These are phyloP conservation scores for Cynoglossus semilaevis DNA, from an alignment of 2,113 vertebrate genomes.

Conservation along the genomic window DNA sequence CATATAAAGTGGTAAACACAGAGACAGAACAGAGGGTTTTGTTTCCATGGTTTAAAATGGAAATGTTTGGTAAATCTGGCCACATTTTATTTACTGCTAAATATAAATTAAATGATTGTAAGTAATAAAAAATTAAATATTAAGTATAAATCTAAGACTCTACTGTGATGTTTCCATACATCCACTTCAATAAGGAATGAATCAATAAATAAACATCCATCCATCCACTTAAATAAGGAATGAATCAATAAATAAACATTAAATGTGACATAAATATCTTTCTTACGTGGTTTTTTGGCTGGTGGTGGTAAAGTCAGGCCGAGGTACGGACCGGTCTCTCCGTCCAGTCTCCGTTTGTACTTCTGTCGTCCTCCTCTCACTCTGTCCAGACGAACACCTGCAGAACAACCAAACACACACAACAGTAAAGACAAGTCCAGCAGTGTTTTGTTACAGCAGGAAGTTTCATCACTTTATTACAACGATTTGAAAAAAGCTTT, in stretches of 20 bases:
- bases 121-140: no score
- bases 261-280: neutral
- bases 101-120: no score
- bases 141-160: no score
- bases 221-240: neutral
- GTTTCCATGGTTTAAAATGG: no score
- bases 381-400: conserved; percentile 95
- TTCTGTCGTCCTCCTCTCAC: conserved; percentile 97
- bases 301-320: conserved; percentile 88
- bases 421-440: neutral
- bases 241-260: neutral
- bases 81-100: no score
- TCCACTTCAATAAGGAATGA: neutral
- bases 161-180: no score
- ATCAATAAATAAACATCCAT: neutral
- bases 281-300: conserved; percentile 92
- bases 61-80: no score
- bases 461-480: no score
- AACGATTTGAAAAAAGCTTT: no score
- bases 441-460: no score
- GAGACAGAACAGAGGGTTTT: no score
- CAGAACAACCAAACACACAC: neutral
- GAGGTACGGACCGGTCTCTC: conserved; percentile 85
- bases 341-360: conserved; percentile 92
- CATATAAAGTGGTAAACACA: no score